Evolutionary conservation across 1,140 invertebrate genomes (phyloP), one percentile per base, ranked within the genome.

Genomic region (Tetragnatha versicolor): DNA sequence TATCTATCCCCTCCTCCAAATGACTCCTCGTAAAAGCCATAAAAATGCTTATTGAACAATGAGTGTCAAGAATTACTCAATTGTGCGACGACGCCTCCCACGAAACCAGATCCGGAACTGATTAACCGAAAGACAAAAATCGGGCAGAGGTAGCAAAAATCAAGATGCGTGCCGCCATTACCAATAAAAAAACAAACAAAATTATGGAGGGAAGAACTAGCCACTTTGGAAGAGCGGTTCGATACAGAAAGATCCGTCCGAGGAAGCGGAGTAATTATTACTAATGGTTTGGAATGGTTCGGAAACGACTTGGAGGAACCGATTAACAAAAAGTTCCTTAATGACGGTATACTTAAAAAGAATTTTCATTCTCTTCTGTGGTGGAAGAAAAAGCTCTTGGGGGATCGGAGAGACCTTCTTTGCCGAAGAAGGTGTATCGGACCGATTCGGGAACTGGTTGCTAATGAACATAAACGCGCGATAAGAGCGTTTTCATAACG

Each of bases 201-300:
- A 45, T 65, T 27, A 65, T 37, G n/a, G n/a, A n/a, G 20, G 5
- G 20, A 33, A 58, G 55, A n/a, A 33, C 14, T n/a, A 31, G 29
- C n/a, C n/a, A n/a, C n/a, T n/a, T n/a, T n/a, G n/a, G n/a, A n/a
- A n/a, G n/a, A n/a, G n/a, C n/a, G n/a, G n/a, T n/a, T n/a, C n/a
- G n/a, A n/a, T n/a, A n/a, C n/a, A n/a, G n/a, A n/a, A 65, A 42
- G 27, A 65, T 33, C 61, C 42, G 29, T 33, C 31, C 14, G n/a
- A 27, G 39, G 31, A 9, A 17, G 42, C 20, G 65, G 45, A 68
- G 65, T 68, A 68, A 68, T 68, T 68, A 68, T 68, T 49, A 68
- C 65, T 68, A 68, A 68, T 68, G 65, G 65, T 68, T 68, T 49
- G 27, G 37, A 68, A 68, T 49, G 65, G 65, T 68, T 68, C 51